Percentiles rank a stretch among this genome's conserved stretches.
Conservation (phyloP, 1,140 invertebrate species). For the Zaprionus lachaisei region DNA sequence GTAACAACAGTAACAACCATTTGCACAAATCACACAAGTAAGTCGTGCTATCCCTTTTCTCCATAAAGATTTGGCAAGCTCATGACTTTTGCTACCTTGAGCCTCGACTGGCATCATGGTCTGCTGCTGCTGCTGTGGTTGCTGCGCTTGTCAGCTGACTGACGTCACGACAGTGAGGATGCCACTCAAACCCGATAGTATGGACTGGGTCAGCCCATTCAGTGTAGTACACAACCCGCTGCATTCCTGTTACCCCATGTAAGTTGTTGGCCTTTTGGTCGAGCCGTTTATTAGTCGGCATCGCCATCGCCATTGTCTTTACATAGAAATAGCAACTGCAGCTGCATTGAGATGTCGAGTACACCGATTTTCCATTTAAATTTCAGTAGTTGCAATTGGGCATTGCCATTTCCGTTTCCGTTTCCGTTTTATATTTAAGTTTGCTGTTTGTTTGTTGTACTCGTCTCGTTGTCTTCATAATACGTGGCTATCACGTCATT, state of each 20-base stretch:
- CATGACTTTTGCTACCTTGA: slow-evolving; percentile 32
- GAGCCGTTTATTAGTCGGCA: slow-evolving; percentile 60
- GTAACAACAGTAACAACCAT: neutral
- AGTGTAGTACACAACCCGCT: slow-evolving; percentile 29
- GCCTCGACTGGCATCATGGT: neutral
- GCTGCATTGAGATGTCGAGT: slow-evolving; percentile 51
- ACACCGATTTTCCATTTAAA: slow-evolving; percentile 75
- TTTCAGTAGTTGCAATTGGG: slow-evolving; percentile 67
- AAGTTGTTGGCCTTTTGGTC: slow-evolving; percentile 1
- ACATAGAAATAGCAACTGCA: slow-evolving; percentile 57
- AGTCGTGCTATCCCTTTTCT: neutral
- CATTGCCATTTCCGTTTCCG: slow-evolving; percentile 71
- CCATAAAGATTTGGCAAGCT: slow-evolving; percentile 10
- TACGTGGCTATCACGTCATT: slow-evolving; percentile 11
- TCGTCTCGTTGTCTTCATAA: slow-evolving; percentile 40
- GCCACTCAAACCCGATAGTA: slow-evolving; percentile 18
- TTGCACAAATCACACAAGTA: neutral
- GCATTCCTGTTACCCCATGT: neutral
- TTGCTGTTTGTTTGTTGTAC: slow-evolving; percentile 34
- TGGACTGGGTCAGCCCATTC: slow-evolving; percentile 52
- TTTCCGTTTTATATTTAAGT: slow-evolving; percentile 57
- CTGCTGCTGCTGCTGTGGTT: neutral
- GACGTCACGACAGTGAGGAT: slow-evolving; percentile 25
- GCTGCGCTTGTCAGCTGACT: slow-evolving; percentile 33
- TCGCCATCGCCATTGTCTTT: neutral